Conservation (phyloP, 2,888 invertebrate species). For the Perizoma flavofasciatum region DNA sequence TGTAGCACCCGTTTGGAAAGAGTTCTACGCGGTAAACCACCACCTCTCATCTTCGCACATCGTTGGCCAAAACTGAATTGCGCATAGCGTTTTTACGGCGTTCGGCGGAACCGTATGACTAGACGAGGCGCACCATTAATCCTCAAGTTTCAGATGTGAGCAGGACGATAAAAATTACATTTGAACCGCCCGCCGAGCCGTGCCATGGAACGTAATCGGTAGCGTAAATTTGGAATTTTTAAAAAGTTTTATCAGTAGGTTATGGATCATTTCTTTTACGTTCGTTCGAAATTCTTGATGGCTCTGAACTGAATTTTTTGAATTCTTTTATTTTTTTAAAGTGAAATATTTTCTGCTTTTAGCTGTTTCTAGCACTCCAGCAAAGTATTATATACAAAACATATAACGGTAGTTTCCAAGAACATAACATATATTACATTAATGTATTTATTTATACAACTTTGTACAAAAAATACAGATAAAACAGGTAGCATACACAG, state of each 20-base stretch:
- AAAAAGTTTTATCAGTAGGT: conserved; percentile 26
- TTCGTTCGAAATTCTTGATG: conserved; percentile 1
- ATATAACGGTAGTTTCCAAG: no score
- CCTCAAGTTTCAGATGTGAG: conserved; percentile 76
- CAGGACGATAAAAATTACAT: conserved; percentile 76
- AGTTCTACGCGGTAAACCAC: not conserved
- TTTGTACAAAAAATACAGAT: no score
- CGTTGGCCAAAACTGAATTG: conserved; percentile 67
- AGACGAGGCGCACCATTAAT: conserved; percentile 81
- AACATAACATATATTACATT: no score
- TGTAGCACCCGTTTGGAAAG: no score
- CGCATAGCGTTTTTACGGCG: conserved; percentile 82
- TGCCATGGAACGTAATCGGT: conserved; percentile 33
- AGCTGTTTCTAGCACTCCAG: no score
- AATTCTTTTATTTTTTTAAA: no score
- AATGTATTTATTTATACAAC: no score
- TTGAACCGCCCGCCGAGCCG: conserved; percentile 53
- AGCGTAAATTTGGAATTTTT: conserved; percentile 31
- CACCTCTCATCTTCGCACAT: conserved; percentile 38
- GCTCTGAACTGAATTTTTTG: no score
- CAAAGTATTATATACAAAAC: no score
- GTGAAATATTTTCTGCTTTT: no score
- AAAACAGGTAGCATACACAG: no score
- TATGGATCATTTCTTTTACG: conserved; percentile 28
- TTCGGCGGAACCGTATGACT: conserved; percentile 82